Evolutionary conservation across 2,113 vertebrate genomes (phyloP).

Genomic region (Chionis minor): DNA sequence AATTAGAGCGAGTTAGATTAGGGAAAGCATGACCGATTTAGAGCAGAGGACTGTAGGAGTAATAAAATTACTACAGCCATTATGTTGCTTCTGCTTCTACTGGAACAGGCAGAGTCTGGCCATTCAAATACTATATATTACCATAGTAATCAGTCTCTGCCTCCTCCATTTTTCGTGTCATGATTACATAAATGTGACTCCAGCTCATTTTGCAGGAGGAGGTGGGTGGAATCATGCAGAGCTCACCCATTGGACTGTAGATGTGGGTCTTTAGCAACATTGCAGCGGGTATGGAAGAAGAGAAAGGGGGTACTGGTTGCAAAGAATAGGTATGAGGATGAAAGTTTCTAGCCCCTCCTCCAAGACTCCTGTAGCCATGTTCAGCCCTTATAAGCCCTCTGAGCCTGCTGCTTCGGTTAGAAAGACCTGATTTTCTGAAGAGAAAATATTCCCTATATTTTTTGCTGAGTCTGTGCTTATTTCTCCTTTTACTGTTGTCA

Average conservation of each 20-base stretch:
- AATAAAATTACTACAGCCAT: neutral
- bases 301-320: neutral
- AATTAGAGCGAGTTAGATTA: neutral
- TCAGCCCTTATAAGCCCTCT: neutral
- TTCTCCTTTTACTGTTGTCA: neutral
- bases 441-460: neutral
- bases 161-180: neutral
- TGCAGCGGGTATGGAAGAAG: neutral
- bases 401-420: neutral
- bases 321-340: neutral
- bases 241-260: neutral
- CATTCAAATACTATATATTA: neutral
- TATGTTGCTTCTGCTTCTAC: neutral
- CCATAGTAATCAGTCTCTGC: neutral
- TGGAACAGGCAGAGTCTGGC: neutral
- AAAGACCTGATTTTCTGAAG: neutral
- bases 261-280: accelerated
- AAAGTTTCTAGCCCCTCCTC: neutral
- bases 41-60: neutral
- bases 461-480: neutral
- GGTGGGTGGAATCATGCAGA: neutral
- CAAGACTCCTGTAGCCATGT: neutral
- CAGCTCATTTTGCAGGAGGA: neutral
- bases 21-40: neutral
- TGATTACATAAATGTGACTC: accelerated